Evolutionary conservation across 2,888 invertebrate genomes (phyloP), one percentile per base, ranked within the genome.

Genomic region (Neoaliturus tenellus): DNA sequence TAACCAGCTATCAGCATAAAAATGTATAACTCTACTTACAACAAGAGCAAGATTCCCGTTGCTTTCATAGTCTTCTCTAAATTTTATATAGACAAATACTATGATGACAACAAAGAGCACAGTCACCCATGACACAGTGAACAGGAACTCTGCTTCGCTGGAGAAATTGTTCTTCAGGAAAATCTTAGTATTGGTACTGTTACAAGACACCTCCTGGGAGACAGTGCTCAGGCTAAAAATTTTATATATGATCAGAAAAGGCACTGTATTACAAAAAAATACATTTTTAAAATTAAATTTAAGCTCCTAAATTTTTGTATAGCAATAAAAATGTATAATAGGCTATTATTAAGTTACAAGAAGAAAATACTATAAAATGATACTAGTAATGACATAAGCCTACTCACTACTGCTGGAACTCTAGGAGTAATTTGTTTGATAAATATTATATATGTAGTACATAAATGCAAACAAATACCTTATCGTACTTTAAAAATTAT

Each of bases 81-180:
- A 71, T 25, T 71, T 71, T 1, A 71, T 25, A 17, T 71, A 71
- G 35, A 71, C 33, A 20, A 39, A 35, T 23, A 35, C 35, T 1
- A 71, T 41, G 41, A 71, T 25, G 39, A 71, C 20, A n/a, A 41
- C 28, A 20, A 39, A 71, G 41, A 71, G n/a, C n/a, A 71, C 23
- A 12, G 71, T 41, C 3, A 71, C 41, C 71, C 71, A 71, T 20
- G 20, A 71, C 10, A 41, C 23, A 5, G 71, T 71, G 41, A 41
- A 39, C 35, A 71, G 17, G 71, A 71, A 71, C 41, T 71, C 71
- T 41, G 71, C 71, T 71, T 71, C 71, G 23, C 41, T 71, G 12
- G 71, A 71, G 71, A 71, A 71, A 71, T 71, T 35, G 33, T 41
- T 41, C 8, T 41, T 35, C 28, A 71, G 71, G 10, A 41, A 55